Evolutionary conservation across 2,888 invertebrate species (phyloP).

Genomic region (Microctonus aethiopoides): DNA sequence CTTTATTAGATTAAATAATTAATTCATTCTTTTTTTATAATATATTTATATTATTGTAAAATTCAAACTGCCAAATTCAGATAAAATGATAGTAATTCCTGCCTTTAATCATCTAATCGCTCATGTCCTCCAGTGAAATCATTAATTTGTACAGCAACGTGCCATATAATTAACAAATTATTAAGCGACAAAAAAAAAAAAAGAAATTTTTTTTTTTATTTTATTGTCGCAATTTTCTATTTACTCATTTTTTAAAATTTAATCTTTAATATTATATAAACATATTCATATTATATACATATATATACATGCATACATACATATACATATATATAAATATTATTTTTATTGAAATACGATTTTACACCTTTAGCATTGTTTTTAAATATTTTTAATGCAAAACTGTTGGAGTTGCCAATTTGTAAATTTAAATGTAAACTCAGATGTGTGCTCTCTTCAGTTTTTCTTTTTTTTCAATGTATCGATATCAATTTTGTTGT

Average conservation of each 20-base stretch:
- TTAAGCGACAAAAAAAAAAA: not conserved
- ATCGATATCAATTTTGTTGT: not conserved
- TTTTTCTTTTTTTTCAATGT: not conserved
- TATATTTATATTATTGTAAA: slow-evolving; percentile 14
- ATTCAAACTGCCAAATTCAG: slow-evolving; percentile 33
- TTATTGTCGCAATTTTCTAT: not conserved
- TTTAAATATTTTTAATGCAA: not conserved
- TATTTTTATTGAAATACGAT: slow-evolving; percentile 9
- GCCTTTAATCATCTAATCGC: slow-evolving; percentile 8
- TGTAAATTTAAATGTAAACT: not conserved
- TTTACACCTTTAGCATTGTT: not conserved
- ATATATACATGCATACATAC: no score
- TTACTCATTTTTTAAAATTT: slow-evolving; percentile 9
- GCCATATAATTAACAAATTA: slow-evolving; percentile 46
- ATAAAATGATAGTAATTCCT: slow-evolving; percentile 29
- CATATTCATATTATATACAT: no score
- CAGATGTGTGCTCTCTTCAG: not conserved
- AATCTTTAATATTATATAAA: not conserved
- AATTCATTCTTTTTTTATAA: not conserved
- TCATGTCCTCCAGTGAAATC: slow-evolving; percentile 10
- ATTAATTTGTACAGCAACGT: slow-evolving; percentile 43
- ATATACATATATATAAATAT: slow-evolving; percentile 8
- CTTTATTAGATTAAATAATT: slow-evolving; percentile 67
- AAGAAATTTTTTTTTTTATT: no score
- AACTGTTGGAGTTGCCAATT: not conserved